A percentile compares a stretch with the other conserved stretches of the same genome.
These are phyloP conservation scores for Crocuta crocuta DNA, from an alignment of 2,113 vertebrate species.

Conservation along the genomic window DNA sequence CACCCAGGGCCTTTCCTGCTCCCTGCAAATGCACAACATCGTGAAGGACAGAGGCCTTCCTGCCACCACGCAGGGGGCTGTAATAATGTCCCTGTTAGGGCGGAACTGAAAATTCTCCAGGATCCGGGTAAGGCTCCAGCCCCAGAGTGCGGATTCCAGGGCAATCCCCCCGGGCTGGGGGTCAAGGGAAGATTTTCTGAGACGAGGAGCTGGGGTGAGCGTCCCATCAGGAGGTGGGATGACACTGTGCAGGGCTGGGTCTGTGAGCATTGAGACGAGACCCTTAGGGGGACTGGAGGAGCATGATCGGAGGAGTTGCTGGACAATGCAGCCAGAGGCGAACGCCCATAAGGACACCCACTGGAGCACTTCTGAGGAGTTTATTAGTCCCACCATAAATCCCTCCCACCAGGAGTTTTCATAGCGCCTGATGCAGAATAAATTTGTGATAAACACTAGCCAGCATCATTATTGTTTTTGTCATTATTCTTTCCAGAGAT, in stretches of 20 bases:
- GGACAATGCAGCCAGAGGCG: neutral
- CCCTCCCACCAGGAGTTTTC: neutral
- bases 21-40: neutral
- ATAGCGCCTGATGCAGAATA: neutral
- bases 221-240: neutral
- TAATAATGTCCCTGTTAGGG: neutral
- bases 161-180: neutral
- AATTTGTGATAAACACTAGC: neutral
- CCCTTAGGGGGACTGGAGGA: neutral
- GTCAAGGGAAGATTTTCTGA: neutral
- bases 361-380: neutral
- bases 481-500: neutral
- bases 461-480: neutral
- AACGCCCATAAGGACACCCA: too few relatives aligned
- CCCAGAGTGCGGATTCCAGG: neutral
- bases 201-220: neutral
- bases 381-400: neutral
- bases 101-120: neutral
- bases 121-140: neutral
- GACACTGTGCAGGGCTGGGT: neutral
- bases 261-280: neutral
- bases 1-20: neutral
- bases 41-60: neutral
- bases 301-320: neutral
- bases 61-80: neutral